Evolutionary conservation across 2,797 vertebrate genomes (phyloP).

Genomic region (Xenentodon cancila): DNA sequence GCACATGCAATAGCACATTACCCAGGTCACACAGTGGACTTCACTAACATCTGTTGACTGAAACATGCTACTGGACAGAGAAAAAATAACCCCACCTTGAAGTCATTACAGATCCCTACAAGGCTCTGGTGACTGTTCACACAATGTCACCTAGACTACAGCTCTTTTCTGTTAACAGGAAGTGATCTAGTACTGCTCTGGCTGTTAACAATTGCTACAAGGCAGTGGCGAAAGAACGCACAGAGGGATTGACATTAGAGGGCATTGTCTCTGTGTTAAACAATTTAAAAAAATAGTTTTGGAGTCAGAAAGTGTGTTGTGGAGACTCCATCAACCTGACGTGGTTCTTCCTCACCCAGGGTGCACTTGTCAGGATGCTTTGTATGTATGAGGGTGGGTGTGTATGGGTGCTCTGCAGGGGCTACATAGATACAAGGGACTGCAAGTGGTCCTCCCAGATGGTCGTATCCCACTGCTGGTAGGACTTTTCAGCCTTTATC

Average conservation of each 20-base stretch:
- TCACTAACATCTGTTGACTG: conserved; percentile 15
- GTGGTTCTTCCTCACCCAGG: conserved; percentile 53
- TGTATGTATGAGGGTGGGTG: conserved; percentile 43
- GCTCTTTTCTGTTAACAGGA: conserved; percentile 36
- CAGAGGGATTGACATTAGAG: conserved; percentile 18
- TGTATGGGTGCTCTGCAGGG: conserved; percentile 26
- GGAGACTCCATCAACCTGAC: conserved; percentile 68
- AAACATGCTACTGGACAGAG: conserved; percentile 32
- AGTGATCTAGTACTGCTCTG: conserved; percentile 20
- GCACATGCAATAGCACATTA: conserved; percentile 19
- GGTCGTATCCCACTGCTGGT: conserved; percentile 64
- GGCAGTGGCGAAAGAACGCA: conserved; percentile 34
- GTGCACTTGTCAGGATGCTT: conserved; percentile 39
- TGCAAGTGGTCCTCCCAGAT: conserved; percentile 77
- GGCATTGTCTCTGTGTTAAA: conserved; percentile 19
- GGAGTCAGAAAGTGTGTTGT: conserved; percentile 64
- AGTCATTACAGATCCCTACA: conserved; percentile 46
- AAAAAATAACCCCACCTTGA: conserved; percentile 44
- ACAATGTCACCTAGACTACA: conserved; percentile 59
- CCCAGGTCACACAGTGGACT: conserved; percentile 25
- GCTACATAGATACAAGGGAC: conserved; percentile 52
- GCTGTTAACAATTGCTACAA: conserved; percentile 32
- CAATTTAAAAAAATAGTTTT: conserved; percentile 40
- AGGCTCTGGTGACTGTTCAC: conserved; percentile 50
- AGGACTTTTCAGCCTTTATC: conserved; percentile 75